Base-by-base conservation (phyloP, 2,888 invertebrate species). In the Halictus quadricinctus region DNA sequence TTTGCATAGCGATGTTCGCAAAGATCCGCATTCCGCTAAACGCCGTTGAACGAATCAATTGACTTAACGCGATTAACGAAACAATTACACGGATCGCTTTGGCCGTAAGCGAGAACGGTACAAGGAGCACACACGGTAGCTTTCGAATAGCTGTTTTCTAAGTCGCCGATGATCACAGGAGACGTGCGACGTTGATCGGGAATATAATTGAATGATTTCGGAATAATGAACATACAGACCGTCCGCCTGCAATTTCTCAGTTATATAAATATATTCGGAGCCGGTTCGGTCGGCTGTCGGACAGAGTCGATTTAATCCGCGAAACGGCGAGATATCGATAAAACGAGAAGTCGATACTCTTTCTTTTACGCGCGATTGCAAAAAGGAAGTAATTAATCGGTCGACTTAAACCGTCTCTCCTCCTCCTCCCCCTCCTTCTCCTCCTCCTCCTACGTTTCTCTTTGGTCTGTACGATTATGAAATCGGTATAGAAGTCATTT, bases 201-300 rank as follows among this genome's bases (percentile, higher is more conserved):
- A 7, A 76, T 21, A 76, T 82, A 81, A 83, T 82, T 41, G 83
- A 81, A 76, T 48, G 83, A 83, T 76, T 81, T 76, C 81, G 72
- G 76, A 83, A 76, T 72, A 72, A 83, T 73, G 36, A 66, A 72
- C 50, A n/a, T n/a, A n/a, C n/a, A n/a, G 60, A n/a, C 15, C 36
- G 54, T 72, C 29, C 1, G 41, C 58, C 72, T 76, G 21, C 76
- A 72, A 83, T 76, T 82, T 73, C 76, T 54, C 46, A 15, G 82
- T 76, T 82, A 76, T 66, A 82, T 54, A 54, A 54, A 54, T 54
- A 54, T 54, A 10, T 54, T 54, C 54, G 54, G 54, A 54, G 54
- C 54, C 54, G 54, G 54, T 54, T 54, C 54, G 21, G 21, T 21
- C 54, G 54, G 1, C n/a, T n/a, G 54, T 54, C 54, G 21, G 21